Evolutionary conservation across 2,888 invertebrate species (phyloP).

Genomic region (Dascillus cervinus): DNA sequence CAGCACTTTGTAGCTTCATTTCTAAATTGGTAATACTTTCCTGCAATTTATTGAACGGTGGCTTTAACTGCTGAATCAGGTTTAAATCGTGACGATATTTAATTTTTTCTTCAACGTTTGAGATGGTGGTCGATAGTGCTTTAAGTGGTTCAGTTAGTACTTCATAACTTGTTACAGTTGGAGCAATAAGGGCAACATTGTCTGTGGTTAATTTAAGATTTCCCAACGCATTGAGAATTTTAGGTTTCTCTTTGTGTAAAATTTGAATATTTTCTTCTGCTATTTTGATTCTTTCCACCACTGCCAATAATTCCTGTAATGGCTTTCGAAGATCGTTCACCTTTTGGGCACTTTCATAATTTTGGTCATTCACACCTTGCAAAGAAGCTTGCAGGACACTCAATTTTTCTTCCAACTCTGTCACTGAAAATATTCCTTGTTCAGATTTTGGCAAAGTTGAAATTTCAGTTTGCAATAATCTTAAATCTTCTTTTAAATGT

Average conservation of each 20-base stretch:
- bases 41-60: no score
- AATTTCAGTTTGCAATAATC: background rate
- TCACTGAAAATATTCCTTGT: background rate
- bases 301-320: no score
- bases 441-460: no score
- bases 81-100: no score
- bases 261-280: no score
- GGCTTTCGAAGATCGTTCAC: no score
- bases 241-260: constrained; percentile 1
- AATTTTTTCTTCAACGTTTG: background rate
- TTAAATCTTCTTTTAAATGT: no score
- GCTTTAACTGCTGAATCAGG: no score
- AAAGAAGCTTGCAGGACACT: background rate
- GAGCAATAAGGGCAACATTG: background rate
- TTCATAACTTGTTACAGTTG: constrained; percentile 3
- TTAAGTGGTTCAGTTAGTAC: constrained; percentile 3
- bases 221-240: constrained; percentile 1
- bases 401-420: background rate
- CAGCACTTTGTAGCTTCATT: no score
- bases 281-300: no score
- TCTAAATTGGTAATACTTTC: no score
- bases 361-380: background rate
- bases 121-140: constrained; percentile 3
- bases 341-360: no score
- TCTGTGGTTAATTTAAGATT: constrained; percentile 2